Conservation (phyloP, 2,888 invertebrate species). For the Ochropleura plecta region DNA sequence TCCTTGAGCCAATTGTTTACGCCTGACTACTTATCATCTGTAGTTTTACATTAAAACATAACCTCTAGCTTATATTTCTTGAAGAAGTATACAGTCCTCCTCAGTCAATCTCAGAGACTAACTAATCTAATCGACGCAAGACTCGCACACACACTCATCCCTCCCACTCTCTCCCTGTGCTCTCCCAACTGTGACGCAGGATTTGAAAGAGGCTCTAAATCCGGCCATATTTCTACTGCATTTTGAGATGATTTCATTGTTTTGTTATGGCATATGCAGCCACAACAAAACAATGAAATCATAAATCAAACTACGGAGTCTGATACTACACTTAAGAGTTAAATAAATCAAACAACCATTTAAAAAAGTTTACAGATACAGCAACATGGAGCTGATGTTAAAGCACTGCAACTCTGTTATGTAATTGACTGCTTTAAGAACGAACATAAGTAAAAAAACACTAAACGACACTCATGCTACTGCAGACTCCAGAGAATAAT, state of each 20-base stretch:
- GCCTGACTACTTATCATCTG: constrained; percentile 14
- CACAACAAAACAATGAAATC: constrained; percentile 23
- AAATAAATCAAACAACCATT: constrained; percentile 16
- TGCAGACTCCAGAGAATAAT: not conserved
- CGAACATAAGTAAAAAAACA: not conserved
- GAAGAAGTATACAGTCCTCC: not conserved
- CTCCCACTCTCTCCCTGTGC: not conserved
- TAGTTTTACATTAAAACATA: not conserved
- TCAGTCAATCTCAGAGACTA: not conserved
- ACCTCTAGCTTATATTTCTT: no score
- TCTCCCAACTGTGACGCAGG: not conserved
- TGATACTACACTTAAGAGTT: constrained; percentile 30
- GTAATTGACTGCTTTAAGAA: not conserved
- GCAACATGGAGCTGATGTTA: not conserved
- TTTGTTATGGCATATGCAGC: no score
- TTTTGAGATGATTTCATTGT: no score
- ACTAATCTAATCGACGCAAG: not conserved
- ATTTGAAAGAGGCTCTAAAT: not conserved
- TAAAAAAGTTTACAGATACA: not conserved
- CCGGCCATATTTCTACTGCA: no score
- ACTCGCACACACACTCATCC: not conserved
- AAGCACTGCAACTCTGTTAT: not conserved
- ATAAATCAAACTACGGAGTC: constrained; percentile 22
- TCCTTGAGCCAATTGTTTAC: constrained; percentile 47
- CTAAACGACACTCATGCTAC: no score